These are phyloP conservation scores for Gandaritis pyraliata DNA, from an alignment of 2,888 invertebrate genomes.

Conservation along the genomic window DNA sequence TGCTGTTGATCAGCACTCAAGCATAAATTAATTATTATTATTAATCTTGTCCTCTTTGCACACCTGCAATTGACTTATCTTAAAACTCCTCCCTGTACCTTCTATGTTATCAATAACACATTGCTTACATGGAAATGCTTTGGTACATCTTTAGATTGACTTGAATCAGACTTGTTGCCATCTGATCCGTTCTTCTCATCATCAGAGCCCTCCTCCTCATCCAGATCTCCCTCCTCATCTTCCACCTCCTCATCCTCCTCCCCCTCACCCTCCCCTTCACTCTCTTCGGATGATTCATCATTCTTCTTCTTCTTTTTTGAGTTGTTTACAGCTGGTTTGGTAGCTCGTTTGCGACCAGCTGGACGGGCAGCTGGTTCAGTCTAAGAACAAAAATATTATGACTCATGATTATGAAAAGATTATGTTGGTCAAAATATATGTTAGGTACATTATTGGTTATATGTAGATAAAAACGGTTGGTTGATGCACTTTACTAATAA, in stretches of 20 bases:
- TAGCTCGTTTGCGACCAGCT: slow-evolving; percentile 67
- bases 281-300: slow-evolving; percentile 72
- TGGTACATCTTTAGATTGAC: slow-evolving; percentile 83
- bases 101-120: too few relatives aligned
- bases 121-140: slow-evolving; percentile 81
- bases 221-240: slow-evolving; percentile 76
- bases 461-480: too few relatives aligned
- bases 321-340: slow-evolving; percentile 67
- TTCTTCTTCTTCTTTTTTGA: slow-evolving; percentile 77
- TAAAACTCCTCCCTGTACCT: too few relatives aligned
- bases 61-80: too few relatives aligned
- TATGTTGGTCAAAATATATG: too few relatives aligned
- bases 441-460: too few relatives aligned
- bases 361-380: slow-evolving; percentile 68
- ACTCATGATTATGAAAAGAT: too few relatives aligned
- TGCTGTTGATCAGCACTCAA: too few relatives aligned
- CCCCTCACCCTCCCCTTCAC: slow-evolving; percentile 71
- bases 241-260: slow-evolving; percentile 75
- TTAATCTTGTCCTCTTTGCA: too few relatives aligned
- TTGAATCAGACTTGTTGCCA: slow-evolving; percentile 81
- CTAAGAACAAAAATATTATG: slow-evolving; percentile 45
- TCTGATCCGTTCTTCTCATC: slow-evolving; percentile 83
- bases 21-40: too few relatives aligned
- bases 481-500: too few relatives aligned
- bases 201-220: slow-evolving; percentile 80